A percentile compares a stretch with the other conserved stretches of the same genome.
phyloP scores from a whole-genome alignment of 2,797 vertebrate genomes.

The Thunnus albacares region DNA sequence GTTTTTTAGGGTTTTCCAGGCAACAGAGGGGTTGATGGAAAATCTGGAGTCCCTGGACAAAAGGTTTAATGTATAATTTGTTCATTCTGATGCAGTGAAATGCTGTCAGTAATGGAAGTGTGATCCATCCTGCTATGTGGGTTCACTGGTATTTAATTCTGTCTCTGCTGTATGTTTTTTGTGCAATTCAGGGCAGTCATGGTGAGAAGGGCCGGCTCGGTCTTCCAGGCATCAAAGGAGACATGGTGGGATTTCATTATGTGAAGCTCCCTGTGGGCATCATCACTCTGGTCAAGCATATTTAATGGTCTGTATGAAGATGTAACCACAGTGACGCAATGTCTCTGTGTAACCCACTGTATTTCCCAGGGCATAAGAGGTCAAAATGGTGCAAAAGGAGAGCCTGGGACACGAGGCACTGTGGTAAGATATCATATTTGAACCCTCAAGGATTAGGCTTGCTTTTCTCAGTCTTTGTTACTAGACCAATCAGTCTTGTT shows the following conservation, averaged over 20 bases:
- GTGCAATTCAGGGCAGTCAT: conserved; percentile 74
- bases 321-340: conserved; percentile 7
- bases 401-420: conserved; percentile 72
- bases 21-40: conserved; percentile 72
- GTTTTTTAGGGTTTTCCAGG: conserved; percentile 80
- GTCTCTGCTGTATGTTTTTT: conserved; percentile 41
- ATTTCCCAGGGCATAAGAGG: conserved; percentile 76
- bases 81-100: conserved; percentile 16
- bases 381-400: conserved; percentile 75
- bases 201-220: conserved; percentile 76
- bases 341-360: conserved; percentile 20
- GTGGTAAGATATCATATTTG: conserved; percentile 62
- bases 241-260: conserved; percentile 67
- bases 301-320: conserved; percentile 8
- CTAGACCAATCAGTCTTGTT: neutral
- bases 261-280: neutral
- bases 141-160: conserved; percentile 1
- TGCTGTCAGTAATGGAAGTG: neutral
- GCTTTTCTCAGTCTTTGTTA: neutral
- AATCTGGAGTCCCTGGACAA: conserved; percentile 74
- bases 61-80: conserved; percentile 73
- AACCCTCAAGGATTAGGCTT: neutral
- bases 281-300: neutral
- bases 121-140: neutral
- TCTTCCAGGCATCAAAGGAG: conserved; percentile 73